phyloP scores from a whole-genome alignment of 2,113 vertebrate genomes.

The Myiagra hebetior region DNA sequence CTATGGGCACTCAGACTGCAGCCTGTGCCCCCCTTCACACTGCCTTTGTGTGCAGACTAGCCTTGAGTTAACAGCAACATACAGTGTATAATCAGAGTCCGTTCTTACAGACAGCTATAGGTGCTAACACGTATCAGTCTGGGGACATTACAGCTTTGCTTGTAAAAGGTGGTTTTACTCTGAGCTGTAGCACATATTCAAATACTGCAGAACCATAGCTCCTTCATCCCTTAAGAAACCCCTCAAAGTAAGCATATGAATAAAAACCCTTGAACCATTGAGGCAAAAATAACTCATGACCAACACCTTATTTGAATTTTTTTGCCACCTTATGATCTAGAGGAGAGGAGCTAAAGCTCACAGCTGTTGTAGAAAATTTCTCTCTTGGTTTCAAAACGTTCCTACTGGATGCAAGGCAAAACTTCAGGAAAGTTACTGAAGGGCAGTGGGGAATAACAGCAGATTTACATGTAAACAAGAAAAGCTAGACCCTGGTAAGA shows the following conservation, averaged over 20 bases:
- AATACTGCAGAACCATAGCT: neutral
- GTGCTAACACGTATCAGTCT: neutral
- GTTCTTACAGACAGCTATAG: neutral
- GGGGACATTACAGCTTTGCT: neutral
- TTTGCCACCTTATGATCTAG: neutral
- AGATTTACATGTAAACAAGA: neutral
- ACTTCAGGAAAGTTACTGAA: neutral
- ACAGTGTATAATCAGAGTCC: no score
- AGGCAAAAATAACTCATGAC: neutral
- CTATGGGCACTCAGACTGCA: neutral
- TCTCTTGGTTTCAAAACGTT: neutral
- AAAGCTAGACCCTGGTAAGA: neutral
- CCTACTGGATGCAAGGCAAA: neutral
- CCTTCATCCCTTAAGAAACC: neutral
- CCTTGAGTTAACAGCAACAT: neutral
- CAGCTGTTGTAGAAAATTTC: neutral
- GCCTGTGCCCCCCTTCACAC: no score
- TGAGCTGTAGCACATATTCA: neutral
- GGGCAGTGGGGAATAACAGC: neutral
- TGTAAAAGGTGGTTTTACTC: neutral
- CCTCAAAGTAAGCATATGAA: neutral
- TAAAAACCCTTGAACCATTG: neutral
- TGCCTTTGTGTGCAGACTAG: neutral
- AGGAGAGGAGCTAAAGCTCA: neutral
- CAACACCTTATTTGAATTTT: neutral